Base-by-base conservation (phyloP, 2,888 invertebrate genomes). In the Calameuta filiformis region DNA sequence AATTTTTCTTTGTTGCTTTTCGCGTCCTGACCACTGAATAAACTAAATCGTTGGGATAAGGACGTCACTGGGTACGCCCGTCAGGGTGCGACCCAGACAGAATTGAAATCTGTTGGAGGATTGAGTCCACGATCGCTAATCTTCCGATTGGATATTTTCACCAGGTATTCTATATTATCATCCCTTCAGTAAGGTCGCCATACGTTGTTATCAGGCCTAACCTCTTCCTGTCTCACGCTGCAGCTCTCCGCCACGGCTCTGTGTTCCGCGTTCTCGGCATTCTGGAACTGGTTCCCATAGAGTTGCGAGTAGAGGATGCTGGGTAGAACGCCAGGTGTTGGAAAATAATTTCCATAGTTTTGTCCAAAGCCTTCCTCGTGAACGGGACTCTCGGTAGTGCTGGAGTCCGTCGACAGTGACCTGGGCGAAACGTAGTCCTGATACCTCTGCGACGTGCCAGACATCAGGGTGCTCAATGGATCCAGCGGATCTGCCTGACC, bases 241-340 rank as follows among this genome's bases (percentile, higher is more conserved):
- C 90, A 90, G 79, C 89, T 91, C 71, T 90, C 91, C 75, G 89
- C 85, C 15, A 90, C 90, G 31, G 89, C 88, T 69, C 90, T 88
- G 78, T 91, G 90, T 73, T 91, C 90, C n/a, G 89, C 83, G 76
- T 87, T 89, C 79, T 91, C 91, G 4, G 89, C 87, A 81, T 88
- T 91, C 80, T 90, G 90, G 80, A 91, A 91, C 81, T 91, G 91
- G 81, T 91, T 91, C 4, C 96, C 96, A 86, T 97, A 97, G 33
- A 97, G 91, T 89, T 97, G 97, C 11, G 97, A 97, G 92, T 97
- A 97, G 4, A 97, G 92, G 82, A 97, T 92, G 86, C 97, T 97
- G 2, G 97, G 97, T 68, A 97, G 92, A 6, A 97, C 97, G 0
- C 95, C 94, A 15, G 93, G 92, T 91, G 94, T 94, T 83, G 94